Evolutionary conservation across 2,888 invertebrate species (phyloP).

Genomic region (Sarcophaga caerulescens): DNA sequence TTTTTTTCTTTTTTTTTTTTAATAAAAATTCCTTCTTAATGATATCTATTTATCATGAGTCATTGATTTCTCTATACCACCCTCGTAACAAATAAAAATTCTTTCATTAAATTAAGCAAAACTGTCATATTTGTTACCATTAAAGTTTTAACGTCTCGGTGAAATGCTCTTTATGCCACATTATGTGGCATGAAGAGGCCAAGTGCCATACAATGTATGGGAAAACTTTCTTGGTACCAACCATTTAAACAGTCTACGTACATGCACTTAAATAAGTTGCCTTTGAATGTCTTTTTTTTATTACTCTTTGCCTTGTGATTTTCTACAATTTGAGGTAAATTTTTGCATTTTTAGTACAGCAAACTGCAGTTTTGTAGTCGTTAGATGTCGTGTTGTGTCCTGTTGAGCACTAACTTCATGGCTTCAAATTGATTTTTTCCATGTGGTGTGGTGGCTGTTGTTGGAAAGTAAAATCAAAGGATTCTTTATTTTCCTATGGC

Average conservation of each 20-base stretch:
- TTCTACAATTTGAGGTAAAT: no score
- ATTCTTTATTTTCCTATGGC: neutral
- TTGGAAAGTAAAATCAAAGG: neutral
- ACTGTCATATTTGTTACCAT: neutral
- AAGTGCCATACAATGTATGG: neutral
- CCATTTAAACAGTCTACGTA: neutral
- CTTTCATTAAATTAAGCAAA: neutral
- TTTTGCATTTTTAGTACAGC: neutral
- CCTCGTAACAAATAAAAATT: neutral
- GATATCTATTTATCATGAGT: neutral
- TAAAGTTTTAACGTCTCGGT: no score
- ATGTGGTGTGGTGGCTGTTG: neutral
- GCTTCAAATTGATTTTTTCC: slow-evolving; percentile 56
- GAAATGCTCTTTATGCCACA: neutral
- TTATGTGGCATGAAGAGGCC: neutral
- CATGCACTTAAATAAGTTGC: no score
- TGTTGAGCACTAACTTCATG: slow-evolving; percentile 50
- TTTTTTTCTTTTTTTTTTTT: no score
- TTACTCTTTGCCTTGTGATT: no score
- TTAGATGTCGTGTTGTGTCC: neutral
- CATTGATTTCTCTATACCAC: neutral
- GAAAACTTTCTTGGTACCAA: neutral
- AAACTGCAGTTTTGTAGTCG: neutral
- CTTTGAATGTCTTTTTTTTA: no score
- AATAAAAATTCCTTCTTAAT: neutral